Conservation (phyloP, 2,113 vertebrate genomes). For the Tretioscincus oriximinensis region DNA sequence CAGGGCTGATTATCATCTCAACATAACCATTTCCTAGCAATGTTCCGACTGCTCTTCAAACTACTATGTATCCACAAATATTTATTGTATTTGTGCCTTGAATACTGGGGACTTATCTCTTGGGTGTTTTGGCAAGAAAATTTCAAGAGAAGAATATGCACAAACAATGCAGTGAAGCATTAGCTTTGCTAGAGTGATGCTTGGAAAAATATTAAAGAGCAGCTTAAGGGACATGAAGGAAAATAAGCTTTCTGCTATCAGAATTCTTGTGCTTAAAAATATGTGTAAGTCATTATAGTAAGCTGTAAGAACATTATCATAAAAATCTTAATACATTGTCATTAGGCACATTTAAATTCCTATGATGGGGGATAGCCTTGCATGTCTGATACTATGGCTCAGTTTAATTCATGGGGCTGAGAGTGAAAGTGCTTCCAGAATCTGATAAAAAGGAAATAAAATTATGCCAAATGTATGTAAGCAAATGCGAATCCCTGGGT, state of each 20-base stretch:
- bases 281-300: constrained; percentile 26
- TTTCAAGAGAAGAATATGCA: background rate
- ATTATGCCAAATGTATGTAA: background rate
- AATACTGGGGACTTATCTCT: background rate
- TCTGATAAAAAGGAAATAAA: background rate
- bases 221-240: accelerated
- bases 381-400: constrained; percentile 4
- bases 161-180: background rate
- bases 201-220: background rate
- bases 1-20: background rate
- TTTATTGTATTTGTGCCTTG: background rate
- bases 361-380: background rate
- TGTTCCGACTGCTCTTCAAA: background rate
- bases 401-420: accelerated
- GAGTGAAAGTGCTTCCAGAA: background rate
- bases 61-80: background rate
- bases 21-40: background rate
- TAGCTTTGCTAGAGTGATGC: background rate
- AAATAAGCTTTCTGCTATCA: background rate
- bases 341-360: constrained; percentile 4
- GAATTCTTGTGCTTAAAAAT: background rate
- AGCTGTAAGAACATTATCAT: constrained; percentile 10
- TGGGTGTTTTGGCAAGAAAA: background rate
- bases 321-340: constrained; percentile 11
- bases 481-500: background rate